Conservation (phyloP, 2,113 vertebrate species). For the Seriola rivoliana region DNA sequence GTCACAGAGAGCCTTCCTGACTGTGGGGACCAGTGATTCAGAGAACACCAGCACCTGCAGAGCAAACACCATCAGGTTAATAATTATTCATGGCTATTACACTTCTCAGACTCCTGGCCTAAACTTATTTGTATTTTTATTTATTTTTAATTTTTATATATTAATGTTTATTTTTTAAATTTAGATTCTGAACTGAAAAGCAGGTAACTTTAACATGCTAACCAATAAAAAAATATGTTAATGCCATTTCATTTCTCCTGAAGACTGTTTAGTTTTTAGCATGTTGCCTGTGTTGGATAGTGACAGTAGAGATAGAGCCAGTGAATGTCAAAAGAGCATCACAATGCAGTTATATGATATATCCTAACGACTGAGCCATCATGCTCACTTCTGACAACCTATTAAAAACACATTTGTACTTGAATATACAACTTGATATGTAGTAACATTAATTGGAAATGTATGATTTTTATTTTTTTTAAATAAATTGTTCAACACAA, state of each 20-base stretch:
- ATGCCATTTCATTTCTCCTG: no score
- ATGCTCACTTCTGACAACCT: no score
- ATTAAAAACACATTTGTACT: no score
- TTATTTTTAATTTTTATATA: not conserved
- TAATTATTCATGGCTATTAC: not conserved
- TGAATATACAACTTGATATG: no score
- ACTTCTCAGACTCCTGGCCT: not conserved
- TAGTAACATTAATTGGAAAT: no score
- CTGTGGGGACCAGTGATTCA: conserved; percentile 95
- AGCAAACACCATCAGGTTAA: not conserved
- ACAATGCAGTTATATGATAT: no score
- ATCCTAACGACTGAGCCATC: no score
- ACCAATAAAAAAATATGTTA: not conserved
- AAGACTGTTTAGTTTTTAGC: no score
- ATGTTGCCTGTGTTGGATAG: not conserved
- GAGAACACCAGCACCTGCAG: conserved; percentile 96
- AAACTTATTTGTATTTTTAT: not conserved
- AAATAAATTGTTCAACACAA: no score
- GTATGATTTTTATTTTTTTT: no score
- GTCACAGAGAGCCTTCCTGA: conserved; percentile 96
- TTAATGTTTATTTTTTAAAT: not conserved
- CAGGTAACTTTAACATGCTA: not conserved
- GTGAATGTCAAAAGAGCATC: no score
- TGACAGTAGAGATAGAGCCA: no score
- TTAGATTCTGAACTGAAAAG: not conserved